phyloP scores from a whole-genome alignment of 2,113 vertebrate species.

The Macroglossus sobrinus region DNA sequence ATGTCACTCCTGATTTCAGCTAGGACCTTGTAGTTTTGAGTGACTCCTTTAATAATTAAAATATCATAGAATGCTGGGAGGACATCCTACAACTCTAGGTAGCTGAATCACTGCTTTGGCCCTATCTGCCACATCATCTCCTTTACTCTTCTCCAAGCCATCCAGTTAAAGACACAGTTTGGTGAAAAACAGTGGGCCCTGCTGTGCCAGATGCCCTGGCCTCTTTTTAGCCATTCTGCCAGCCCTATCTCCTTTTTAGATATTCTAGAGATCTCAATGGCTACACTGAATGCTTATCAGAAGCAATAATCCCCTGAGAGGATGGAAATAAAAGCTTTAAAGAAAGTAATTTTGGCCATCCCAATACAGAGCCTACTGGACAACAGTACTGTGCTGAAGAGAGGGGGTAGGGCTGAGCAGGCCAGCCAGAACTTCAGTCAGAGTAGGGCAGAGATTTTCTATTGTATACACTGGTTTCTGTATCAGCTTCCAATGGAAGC shows the following conservation, averaged over 20 bases:
- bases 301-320: neutral
- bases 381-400: neutral
- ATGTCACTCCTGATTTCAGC: neutral
- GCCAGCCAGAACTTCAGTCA: neutral
- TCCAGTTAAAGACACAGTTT: neutral
- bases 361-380: neutral
- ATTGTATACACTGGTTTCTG: neutral
- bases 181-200: neutral
- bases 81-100: conserved; percentile 11
- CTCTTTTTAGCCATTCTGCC: neutral
- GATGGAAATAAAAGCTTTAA: neutral
- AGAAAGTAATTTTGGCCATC: neutral
- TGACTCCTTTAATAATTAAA: conserved; percentile 37
- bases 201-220: neutral
- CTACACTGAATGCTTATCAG: neutral
- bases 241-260: neutral
- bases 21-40: neutral
- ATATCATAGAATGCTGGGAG: conserved; percentile 24
- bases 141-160: no score
- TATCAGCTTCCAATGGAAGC: neutral
- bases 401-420: rapidly evolving
- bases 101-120: neutral
- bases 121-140: no score
- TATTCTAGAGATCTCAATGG: neutral
- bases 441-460: neutral